These are phyloP conservation scores for Ichneumoninae sp. DNA, from an alignment of 2,888 invertebrate genomes.

Conservation along the genomic window DNA sequence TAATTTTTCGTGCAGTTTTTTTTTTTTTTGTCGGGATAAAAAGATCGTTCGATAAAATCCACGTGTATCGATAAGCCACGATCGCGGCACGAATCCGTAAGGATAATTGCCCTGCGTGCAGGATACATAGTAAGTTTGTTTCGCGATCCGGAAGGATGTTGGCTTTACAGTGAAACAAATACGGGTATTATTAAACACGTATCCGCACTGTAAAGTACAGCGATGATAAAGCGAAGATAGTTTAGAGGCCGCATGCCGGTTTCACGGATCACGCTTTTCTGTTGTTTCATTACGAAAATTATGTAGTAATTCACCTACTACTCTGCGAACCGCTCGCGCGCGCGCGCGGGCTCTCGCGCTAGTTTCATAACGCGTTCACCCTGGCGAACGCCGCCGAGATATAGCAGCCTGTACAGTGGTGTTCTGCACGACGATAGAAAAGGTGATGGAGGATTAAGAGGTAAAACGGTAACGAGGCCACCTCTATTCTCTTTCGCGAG, in stretches of 20 bases:
- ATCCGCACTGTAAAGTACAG: constrained; percentile 2
- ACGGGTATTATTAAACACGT: constrained; percentile 22
- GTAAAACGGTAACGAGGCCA: constrained; percentile 65
- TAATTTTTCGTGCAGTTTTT: background rate
- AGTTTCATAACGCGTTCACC: constrained; percentile 61
- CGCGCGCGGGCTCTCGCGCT: constrained; percentile 35
- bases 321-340: constrained; percentile 38
- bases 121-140: constrained; percentile 19
- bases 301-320: constrained; percentile 56
- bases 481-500: constrained; percentile 35
- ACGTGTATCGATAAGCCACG: background rate
- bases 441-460: constrained; percentile 56
- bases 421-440: constrained; percentile 34
- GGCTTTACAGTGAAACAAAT: constrained; percentile 9
- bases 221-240: constrained; percentile 33
- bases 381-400: constrained; percentile 47
- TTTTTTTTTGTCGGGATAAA: background rate
- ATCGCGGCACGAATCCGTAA: background rate
- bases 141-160: constrained; percentile 45
- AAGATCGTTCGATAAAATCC: constrained; percentile 1
- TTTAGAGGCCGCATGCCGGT: constrained; percentile 43
- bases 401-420: background rate
- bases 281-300: constrained; percentile 64
- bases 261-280: constrained; percentile 54
- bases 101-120: constrained; percentile 13